These are phyloP conservation scores for Chalcis sispes DNA, from an alignment of 2,888 invertebrate species.

Conservation along the genomic window DNA sequence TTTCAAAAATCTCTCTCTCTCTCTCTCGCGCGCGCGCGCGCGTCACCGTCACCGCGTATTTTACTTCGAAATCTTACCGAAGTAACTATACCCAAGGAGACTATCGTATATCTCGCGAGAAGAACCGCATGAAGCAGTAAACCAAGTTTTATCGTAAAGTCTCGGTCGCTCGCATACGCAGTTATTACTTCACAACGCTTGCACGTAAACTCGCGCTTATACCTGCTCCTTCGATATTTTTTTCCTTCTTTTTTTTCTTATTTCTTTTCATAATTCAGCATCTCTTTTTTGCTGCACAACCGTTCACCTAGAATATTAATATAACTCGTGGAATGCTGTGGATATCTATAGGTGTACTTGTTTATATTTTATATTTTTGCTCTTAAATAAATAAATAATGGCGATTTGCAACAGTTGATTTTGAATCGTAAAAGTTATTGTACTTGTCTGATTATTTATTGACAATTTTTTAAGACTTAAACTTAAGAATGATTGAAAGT, in stretches of 20 bases:
- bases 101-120: conserved; percentile 25
- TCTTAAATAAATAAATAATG: no score
- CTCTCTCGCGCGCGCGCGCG: neutral
- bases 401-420: no score
- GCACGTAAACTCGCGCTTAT: conserved; percentile 13
- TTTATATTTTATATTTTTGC: no score
- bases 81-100: conserved; percentile 11
- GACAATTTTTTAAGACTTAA: no score
- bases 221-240: conserved; percentile 30
- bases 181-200: conserved; percentile 44
- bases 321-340: no score
- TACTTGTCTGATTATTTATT: no score
- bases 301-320: no score
- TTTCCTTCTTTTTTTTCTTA: conserved; percentile 20
- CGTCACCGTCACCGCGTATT: conserved; percentile 20
- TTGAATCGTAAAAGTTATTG: no score
- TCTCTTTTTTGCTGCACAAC: no score
- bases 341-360: no score
- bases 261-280: neutral
- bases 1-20: conserved; percentile 50
- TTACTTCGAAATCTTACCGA: conserved; percentile 28
- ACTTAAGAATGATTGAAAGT: no score
- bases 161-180: no score
- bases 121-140: conserved; percentile 63
- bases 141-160: conserved; percentile 67